phyloP scores from a whole-genome alignment of 2,888 invertebrate species.

The Gymnoscelis rufifasciata region DNA sequence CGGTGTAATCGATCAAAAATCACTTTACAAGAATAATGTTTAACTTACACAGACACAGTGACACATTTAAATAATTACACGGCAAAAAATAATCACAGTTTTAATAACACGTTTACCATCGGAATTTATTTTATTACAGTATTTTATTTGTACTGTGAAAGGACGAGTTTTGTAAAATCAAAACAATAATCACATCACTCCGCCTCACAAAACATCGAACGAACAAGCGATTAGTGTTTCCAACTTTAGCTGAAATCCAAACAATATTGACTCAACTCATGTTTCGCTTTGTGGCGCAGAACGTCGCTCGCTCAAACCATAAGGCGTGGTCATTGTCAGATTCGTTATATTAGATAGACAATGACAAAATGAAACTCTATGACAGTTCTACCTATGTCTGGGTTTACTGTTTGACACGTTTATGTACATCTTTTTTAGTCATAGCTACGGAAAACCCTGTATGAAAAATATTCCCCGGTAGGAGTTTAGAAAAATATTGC shows the following conservation, averaged over 20 bases:
- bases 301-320: too few species aligned
- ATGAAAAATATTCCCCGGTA: too few species aligned
- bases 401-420: too few species aligned
- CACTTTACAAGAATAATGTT: conserved; percentile 15
- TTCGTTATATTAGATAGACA: too few species aligned
- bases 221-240: conserved; percentile 18
- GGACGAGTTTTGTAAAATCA: conserved; percentile 41
- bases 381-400: too few species aligned
- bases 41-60: conserved; percentile 28
- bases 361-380: too few species aligned
- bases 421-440: too few species aligned
- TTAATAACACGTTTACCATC: conserved; percentile 32
- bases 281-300: neutral
- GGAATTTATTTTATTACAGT: conserved; percentile 27
- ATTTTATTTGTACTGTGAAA: conserved; percentile 21
- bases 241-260: conserved; percentile 10
- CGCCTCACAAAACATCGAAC: conserved; percentile 36
- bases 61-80: conserved; percentile 26
- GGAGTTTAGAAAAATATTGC: too few species aligned
- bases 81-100: conserved; percentile 33
- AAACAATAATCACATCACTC: conserved; percentile 57
- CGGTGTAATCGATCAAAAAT: conserved; percentile 46
- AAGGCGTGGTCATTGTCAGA: too few species aligned
- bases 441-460: too few species aligned
- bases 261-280: too few species aligned